These are phyloP conservation scores for Lasioglossum malachurum DNA, from an alignment of 2,888 invertebrate genomes.

Conservation along the genomic window DNA sequence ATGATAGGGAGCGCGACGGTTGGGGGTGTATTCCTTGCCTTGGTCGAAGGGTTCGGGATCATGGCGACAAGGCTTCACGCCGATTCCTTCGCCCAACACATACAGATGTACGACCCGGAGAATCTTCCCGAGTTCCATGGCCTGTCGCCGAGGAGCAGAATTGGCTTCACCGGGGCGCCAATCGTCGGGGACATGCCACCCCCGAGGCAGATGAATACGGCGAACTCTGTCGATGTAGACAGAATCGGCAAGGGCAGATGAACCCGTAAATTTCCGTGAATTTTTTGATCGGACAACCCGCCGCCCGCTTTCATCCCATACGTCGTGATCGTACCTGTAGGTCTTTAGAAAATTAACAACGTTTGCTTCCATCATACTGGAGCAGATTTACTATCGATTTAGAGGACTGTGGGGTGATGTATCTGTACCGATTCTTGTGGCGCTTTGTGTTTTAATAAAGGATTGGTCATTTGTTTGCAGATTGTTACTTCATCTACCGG, in stretches of 20 bases:
- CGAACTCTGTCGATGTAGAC: constrained; percentile 48
- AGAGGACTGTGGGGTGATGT: background rate
- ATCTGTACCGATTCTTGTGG: background rate
- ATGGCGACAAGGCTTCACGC: constrained; percentile 95
- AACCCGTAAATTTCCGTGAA: background rate
- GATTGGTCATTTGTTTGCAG: background rate
- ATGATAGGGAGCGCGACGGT: constrained; percentile 97
- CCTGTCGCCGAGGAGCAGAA: background rate
- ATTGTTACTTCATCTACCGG: background rate
- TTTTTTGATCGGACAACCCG: background rate
- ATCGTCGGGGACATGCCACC: constrained; percentile 10
- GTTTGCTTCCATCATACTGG: background rate
- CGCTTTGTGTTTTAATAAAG: background rate
- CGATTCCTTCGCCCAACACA: constrained; percentile 94
- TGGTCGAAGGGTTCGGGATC: constrained; percentile 98
- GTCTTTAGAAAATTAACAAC: background rate
- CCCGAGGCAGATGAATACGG: constrained; percentile 16
- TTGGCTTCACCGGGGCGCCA: constrained; percentile 42
- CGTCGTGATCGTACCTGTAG: background rate
- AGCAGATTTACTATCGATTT: background rate
- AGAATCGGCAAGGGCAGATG: constrained; percentile 54
- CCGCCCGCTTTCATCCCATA: background rate
- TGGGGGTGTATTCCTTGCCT: constrained; percentile 95
- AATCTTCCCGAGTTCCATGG: constrained; percentile 48
- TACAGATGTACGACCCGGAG: constrained; percentile 88